phyloP scores from a whole-genome alignment of 2,113 vertebrate genomes.

The Apeltes quadracus region DNA sequence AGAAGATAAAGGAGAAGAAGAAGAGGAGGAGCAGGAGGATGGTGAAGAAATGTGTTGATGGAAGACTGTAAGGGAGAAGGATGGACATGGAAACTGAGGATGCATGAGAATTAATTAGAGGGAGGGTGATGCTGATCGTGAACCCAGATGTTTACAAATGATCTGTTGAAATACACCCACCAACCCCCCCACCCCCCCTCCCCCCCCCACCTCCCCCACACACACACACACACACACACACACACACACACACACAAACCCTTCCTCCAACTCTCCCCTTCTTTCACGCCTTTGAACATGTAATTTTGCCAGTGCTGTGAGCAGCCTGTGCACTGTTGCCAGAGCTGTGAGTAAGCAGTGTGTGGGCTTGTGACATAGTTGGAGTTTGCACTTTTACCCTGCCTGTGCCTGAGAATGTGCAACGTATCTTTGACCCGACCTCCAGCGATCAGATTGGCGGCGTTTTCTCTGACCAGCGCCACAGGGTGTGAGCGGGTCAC shows the following conservation, averaged over 20 bases:
- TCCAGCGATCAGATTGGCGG: slow-evolving; percentile 54
- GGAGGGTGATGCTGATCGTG: slow-evolving; percentile 62
- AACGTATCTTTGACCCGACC: slow-evolving; percentile 55
- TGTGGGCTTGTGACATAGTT: slow-evolving; percentile 11
- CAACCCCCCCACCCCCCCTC: too few species aligned
- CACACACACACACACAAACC: background rate
- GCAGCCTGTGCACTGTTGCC: slow-evolving; percentile 52
- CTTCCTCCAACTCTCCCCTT: slow-evolving; percentile 4
- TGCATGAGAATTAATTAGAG: slow-evolving; percentile 61
- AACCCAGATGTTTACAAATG: slow-evolving; percentile 76
- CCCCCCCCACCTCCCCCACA: too few species aligned
- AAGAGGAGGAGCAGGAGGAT: slow-evolving; percentile 10
- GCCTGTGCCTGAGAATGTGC: slow-evolving; percentile 33
- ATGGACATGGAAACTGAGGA: slow-evolving; percentile 43
- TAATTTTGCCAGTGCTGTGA: slow-evolving; percentile 51
- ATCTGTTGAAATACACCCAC: slow-evolving; percentile 43
- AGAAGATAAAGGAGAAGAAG: slow-evolving; percentile 1
- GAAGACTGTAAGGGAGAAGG: slow-evolving; percentile 31
- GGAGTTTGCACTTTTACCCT: background rate
- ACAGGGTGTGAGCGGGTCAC: slow-evolving; percentile 45
- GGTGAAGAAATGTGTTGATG: slow-evolving; percentile 10
- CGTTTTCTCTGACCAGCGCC: slow-evolving; percentile 56
- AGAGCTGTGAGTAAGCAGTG: slow-evolving; percentile 53
- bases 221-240: slow-evolving; percentile 2
- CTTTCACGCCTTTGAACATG: slow-evolving; percentile 54